Base-by-base conservation (phyloP, 2,113 vertebrate species). In the Atlantisia rogersi region DNA sequence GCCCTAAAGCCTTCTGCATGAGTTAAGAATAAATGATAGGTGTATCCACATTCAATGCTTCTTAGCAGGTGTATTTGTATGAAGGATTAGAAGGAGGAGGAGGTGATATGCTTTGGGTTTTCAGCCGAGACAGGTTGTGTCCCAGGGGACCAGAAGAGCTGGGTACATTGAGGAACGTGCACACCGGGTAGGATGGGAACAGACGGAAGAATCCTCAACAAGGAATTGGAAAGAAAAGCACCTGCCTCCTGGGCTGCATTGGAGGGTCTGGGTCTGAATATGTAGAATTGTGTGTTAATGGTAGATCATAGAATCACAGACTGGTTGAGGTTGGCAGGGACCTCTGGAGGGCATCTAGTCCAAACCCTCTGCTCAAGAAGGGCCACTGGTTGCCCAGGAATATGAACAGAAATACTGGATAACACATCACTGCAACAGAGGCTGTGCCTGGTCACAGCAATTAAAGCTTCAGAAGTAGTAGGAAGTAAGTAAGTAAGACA, bases 231-330 rank as follows among this genome's bases (percentile, higher is more conserved):
- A 64, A 92, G 39, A 83, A 76, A 46, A 46, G 22, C 29, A 39
- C 1, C 3, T 81, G 14, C 65, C 48, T 78, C 65, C 28, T 0
- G 1, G 50, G 21, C 32, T 60, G 4, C 26, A 21, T 29, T 18
- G 44, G 73, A 82, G n/a, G 35, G 39, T 39, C 21, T 81, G 77
- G 42, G 17, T 62, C 44, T 60, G 44, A 70, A 16, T 50, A 50
- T 0, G 5, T 79, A 32, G 24, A 46, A 6, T 8, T 60, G 26
- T 53, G 37, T 16, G 1, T 15, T 62, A 32, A 50, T 50, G 35
- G n/a, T 58, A 46, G 42, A n/a, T 77, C 46, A 50, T 19, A 24
- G 50, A 74, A 69, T 52, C 25, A 24, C 2, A 1, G 50, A 20
- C 24, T 26, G 20, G 31, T 39, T 70, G 62, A 53, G 46, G 29